Evolutionary conservation across 2,797 vertebrate genomes (phyloP), one percentile per base, ranked within the genome.

Genomic region (Harpagifer antarcticus): DNA sequence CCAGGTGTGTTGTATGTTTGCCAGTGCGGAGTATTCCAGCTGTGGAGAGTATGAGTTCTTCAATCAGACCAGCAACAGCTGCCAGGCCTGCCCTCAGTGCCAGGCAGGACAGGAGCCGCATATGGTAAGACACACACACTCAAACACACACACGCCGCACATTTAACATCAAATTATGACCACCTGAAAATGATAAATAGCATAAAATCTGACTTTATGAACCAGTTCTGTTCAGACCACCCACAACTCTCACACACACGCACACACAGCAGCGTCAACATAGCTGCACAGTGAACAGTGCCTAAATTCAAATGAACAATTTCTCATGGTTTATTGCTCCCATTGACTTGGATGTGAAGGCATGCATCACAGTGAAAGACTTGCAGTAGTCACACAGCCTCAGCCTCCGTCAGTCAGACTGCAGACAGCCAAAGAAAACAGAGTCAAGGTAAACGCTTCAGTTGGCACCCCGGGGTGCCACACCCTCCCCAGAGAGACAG

Each of bases 1-100:
- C 20, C 90, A 99, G 98, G 95, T 96, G 69, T 97, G 95, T 59
- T 95, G 97, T 76, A 92, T 97, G 92, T 94, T 94, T 1, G 94
- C 94, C 31, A 89, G 91, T 1, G 96, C 97, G 0, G 98, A 99
- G 88, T 96, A 99, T 73, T 95, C 95, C 78, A 97, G 90, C 92
- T 99, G 97, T 12, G 97, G 97, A 0, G 98, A 99, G 91, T 97
- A 98, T 1, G 97, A 99, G 68, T 99, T 98, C 93, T 97, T 97
- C 91, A 99, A 99, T 90, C 96, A 97, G 90, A 99, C 97, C 71
- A 97, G 95, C 0, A 97, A 97, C 86, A 95, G 95, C 90, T 99
- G 98, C 88, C 96, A 97, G 0, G 95, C 96, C 74, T 99, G 98
- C 79, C 97, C 97, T 42, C 97, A 96, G 68, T 99, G 98, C 3